Evolutionary conservation across 2,797 vertebrate genomes (phyloP), one percentile per base, ranked within the genome.

Genomic region (Florisuga fusca): DNA sequence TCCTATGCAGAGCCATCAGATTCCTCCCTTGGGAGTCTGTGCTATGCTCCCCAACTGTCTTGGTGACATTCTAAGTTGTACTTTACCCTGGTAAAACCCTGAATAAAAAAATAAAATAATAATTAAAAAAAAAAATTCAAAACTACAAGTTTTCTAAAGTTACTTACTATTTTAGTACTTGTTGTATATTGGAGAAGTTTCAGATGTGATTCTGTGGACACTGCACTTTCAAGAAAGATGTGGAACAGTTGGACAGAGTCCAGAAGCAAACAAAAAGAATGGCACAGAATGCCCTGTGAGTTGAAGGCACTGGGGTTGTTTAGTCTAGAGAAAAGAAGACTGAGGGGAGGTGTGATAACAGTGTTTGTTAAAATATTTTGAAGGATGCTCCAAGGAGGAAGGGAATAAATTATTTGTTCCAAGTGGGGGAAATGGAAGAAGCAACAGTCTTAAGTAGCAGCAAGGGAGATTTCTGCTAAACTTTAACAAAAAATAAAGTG

Each of bases 321-420:
- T 94, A 95, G 95, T 95, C 94, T 96, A 89, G 80, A 58, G 75
- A 63, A 77, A 91, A 84, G 62, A 96, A 45, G 87, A 76, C 73
- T 48, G 76, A 88, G 62, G 29, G 27, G 41, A 86, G 43, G 45
- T 2, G 0, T 43, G 94, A 95, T 95, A 95, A 93, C 59, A 63
- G 15, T 23, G 76, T 84, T 87, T 94, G n/a, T 63, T 84, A 91
- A 90, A 74, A 54, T 90, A 74, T 87, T 94, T 91, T 53, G 76
- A 86, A 73, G 0, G 5, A 84, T 91, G 73, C 16, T 88, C 14
- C 59, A 82, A 78, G 34, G 7, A 81, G 20, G n/a, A 91, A 93
- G 53, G 9, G 67, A 91, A 73, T 76, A 73, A 34, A 84, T 59
- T 1, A 61, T 50, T 46, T 88, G n/a, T 84, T 88, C 18, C 51